A percentile compares a stretch with the other conserved stretches of the same genome.
These are phyloP conservation scores for Plebejus anna DNA, from an alignment of 2,888 invertebrate species.

Conservation along the genomic window DNA sequence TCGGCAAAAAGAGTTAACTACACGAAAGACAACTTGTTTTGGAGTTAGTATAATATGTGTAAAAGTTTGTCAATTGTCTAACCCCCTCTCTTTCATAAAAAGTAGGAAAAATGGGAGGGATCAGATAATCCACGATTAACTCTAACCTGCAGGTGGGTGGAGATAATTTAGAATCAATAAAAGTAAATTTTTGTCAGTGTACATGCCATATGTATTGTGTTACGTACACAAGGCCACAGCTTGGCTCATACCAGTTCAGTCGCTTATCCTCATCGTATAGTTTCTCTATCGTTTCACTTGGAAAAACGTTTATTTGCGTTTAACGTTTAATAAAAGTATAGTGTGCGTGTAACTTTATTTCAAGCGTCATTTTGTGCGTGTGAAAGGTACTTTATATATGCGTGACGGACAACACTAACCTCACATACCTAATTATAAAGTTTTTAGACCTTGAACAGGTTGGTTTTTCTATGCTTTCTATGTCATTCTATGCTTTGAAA, in stretches of 20 bases:
- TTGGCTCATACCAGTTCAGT: neutral
- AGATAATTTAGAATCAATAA: neutral
- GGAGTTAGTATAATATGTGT: no score
- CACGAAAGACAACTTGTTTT: no score
- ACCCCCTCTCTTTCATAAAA: no score
- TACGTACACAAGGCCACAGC: neutral
- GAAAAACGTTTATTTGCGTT: neutral
- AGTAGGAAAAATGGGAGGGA: no score
- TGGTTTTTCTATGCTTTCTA: no score
- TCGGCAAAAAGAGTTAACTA: no score
- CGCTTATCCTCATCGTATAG: neutral
- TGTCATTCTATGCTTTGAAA: no score
- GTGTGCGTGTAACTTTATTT: neutral
- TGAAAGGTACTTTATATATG: slow-evolving; percentile 15
- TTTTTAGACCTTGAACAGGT: no score
- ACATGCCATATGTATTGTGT: neutral
- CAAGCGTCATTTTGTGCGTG: neutral
- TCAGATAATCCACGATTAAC: neutral
- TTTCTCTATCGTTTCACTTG: neutral
- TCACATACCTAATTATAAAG: neutral
- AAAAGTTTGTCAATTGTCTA: no score
- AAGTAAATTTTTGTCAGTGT: neutral
- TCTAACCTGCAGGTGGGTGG: neutral
- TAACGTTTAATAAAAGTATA: neutral
- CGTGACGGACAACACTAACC: neutral